Conservation (phyloP, 2,113 vertebrate genomes). For the Notechis scutatus region DNA sequence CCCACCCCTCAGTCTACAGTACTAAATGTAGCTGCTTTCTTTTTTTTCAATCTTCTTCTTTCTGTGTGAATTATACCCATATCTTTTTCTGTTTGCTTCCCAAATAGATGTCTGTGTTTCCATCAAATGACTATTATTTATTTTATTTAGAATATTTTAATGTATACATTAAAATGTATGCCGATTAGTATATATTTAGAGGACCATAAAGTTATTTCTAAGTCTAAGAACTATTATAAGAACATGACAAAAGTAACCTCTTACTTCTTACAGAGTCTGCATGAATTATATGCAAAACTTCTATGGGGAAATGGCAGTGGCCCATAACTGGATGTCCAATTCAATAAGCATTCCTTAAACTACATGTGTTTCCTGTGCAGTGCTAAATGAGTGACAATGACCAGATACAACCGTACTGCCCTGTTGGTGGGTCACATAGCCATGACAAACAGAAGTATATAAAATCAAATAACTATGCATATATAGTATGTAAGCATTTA, state of each 20-base stretch:
- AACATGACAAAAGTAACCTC: background rate
- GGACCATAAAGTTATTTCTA: too few species aligned
- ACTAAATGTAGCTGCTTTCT: background rate
- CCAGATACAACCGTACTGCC: background rate
- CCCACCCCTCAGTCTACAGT: background rate
- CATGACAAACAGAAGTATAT: background rate
- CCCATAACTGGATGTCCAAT: background rate
- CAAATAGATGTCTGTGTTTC: background rate
- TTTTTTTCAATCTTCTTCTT: background rate
- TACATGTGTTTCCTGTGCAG: background rate
- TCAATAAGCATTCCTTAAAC: background rate
- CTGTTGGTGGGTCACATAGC: background rate
- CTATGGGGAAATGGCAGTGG: background rate
- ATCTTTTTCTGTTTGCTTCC: background rate
- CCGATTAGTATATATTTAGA: too few species aligned
- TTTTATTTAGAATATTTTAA: background rate
- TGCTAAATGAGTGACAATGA: background rate
- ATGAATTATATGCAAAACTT: background rate
- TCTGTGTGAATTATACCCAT: background rate
- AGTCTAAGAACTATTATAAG: background rate
- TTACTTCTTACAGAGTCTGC: background rate
- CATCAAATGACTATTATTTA: background rate
- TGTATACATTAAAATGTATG: too few species aligned
- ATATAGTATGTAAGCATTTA: background rate
- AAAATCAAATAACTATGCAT: background rate